phyloP scores from a whole-genome alignment of 1,140 invertebrate species.

The Geopemphigus sp. region DNA sequence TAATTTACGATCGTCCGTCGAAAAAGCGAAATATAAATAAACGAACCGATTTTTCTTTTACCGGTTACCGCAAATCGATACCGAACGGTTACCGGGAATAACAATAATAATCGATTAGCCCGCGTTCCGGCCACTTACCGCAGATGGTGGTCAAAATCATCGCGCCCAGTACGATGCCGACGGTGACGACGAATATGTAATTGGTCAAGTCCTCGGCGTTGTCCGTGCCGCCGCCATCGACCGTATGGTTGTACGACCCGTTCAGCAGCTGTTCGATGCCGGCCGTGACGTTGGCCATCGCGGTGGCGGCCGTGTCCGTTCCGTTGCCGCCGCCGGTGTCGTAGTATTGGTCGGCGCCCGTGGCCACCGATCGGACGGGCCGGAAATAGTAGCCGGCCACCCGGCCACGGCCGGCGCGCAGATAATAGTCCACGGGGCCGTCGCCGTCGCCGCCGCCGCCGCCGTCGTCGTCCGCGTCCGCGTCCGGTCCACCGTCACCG shows the following conservation, averaged over 20 bases:
- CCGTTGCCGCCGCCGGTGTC: background rate
- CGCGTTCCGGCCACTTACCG: no score
- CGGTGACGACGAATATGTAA: conserved; percentile 23
- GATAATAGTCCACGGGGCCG: no score
- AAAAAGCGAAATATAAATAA: no score
- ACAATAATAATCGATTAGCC: no score
- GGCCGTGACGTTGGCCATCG: background rate
- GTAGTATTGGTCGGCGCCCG: background rate
- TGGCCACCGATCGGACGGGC: conserved; percentile 28
- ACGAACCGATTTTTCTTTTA: no score
- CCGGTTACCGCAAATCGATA: no score
- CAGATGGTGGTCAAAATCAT: conserved; percentile 41
- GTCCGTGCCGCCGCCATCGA: background rate
- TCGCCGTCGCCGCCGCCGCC: background rate
- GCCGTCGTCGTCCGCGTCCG: background rate
- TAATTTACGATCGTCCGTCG: no score
- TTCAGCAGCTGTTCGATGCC: conserved; percentile 20
- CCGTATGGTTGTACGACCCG: background rate
- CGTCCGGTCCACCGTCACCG: background rate
- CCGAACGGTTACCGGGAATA: no score
- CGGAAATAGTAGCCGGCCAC: conserved; percentile 5
- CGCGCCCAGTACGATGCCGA: conserved; percentile 29
- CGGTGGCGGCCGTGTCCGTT: background rate
- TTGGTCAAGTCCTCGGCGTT: conserved; percentile 18
- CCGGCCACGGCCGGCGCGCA: background rate